Conservation (phyloP, 2,888 invertebrate species). For the Argyresthia albistria region DNA sequence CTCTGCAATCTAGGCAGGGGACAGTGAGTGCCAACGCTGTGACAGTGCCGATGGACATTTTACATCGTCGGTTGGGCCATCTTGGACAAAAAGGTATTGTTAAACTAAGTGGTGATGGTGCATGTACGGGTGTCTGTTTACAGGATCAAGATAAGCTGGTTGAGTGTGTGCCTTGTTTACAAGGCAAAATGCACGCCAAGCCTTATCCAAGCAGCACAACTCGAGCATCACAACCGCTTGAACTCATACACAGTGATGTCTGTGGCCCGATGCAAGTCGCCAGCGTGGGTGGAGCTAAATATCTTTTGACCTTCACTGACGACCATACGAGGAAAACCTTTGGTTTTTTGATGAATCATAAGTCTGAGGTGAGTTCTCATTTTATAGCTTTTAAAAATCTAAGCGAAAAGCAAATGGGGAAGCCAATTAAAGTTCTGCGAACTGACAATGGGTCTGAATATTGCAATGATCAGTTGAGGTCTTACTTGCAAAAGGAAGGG, state of each 20-base stretch:
- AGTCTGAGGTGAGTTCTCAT: slow-evolving; percentile 1
- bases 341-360: slow-evolving; percentile 6
- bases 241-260: slow-evolving; percentile 7
- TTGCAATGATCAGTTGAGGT: slow-evolving; percentile 1
- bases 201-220: not conserved
- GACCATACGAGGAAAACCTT: slow-evolving; percentile 7
- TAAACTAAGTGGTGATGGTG: not conserved
- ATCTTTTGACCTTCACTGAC: slow-evolving; percentile 7
- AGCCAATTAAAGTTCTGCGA: slow-evolving; percentile 7
- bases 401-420: slow-evolving; percentile 13
- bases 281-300: slow-evolving; percentile 7
- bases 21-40: not conserved
- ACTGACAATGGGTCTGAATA: slow-evolving; percentile 15
- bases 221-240: not conserved
- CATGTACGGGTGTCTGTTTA: not conserved
- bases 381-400: slow-evolving; percentile 5
- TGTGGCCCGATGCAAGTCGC: slow-evolving; percentile 5
- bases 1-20: not conserved
- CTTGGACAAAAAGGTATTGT: not conserved
- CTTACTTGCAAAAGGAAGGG: slow-evolving; percentile 9
- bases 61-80: not conserved
- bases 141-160: not conserved
- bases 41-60: not conserved
- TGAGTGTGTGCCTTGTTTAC: not conserved
- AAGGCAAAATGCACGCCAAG: not conserved